Conservation (phyloP, 2,888 invertebrate species). For the Brachylomia viminalis region DNA sequence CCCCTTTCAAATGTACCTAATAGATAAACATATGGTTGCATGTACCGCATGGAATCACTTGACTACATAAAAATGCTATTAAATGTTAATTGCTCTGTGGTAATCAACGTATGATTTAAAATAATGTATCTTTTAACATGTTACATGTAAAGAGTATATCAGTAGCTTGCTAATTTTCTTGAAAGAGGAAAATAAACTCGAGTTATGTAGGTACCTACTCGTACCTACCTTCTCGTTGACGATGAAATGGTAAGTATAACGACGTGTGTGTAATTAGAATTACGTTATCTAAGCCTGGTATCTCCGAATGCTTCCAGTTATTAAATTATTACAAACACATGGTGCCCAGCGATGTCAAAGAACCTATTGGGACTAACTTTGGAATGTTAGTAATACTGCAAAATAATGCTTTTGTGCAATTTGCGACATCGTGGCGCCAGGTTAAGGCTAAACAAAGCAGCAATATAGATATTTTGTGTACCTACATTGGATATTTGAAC, state of each 20-base stretch:
- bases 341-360: background rate
- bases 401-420: slow-evolving; percentile 7
- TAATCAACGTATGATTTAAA: background rate
- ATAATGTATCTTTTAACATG: no score
- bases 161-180: slow-evolving; percentile 14
- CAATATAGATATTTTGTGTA: no score
- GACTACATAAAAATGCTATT: background rate
- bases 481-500: background rate
- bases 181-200: background rate
- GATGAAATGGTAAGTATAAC: slow-evolving; percentile 4
- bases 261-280: slow-evolving; percentile 28
- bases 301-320: slow-evolving; percentile 40
- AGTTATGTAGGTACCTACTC: background rate
- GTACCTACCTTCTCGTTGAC: background rate
- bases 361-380: background rate
- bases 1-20: background rate
- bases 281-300: slow-evolving; percentile 38
- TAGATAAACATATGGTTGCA: background rate
- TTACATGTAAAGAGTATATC: background rate
- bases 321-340: slow-evolving; percentile 34
- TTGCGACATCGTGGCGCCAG: background rate
- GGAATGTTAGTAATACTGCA: slow-evolving; percentile 4
- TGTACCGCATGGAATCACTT: background rate
- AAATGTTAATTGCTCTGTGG: background rate
- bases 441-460: background rate